phyloP scores from a whole-genome alignment of 2,113 vertebrate species.

The Malurus cyaneus region DNA sequence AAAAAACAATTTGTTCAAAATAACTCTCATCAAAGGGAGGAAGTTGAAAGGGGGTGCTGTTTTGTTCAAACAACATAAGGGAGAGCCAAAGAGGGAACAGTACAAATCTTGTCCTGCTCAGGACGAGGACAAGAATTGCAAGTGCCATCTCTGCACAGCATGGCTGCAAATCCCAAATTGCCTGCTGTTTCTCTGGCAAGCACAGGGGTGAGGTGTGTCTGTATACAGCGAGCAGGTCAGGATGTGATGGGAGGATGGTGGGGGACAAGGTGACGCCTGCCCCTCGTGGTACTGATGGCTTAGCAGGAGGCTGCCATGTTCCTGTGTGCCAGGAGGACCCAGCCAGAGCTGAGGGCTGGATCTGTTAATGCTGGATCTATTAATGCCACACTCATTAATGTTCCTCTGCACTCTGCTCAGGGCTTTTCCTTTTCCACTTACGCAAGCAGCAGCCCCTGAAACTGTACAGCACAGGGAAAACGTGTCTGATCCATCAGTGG shows the following conservation, averaged over 20 bases:
- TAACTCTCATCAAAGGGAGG: neutral
- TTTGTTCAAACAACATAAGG: neutral
- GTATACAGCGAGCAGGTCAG: accelerated
- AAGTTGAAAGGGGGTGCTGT: neutral
- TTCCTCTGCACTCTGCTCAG: neutral
- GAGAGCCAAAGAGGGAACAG: neutral
- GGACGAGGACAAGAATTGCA: neutral
- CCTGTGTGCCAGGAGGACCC: neutral
- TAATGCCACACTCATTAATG: neutral
- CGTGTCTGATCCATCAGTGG: neutral
- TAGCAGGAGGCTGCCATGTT: neutral
- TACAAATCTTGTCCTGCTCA: neutral
- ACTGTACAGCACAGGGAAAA: neutral
- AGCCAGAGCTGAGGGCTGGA: neutral
- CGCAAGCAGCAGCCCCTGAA: neutral
- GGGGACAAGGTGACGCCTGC: neutral
- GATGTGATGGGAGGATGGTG: neutral
- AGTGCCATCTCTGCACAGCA: accelerated
- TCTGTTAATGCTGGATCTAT: neutral
- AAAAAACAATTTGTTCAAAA: neutral
- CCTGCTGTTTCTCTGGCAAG: neutral
- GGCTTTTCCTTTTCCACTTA: neutral
- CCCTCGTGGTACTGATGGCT: neutral
- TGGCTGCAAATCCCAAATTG: neutral
- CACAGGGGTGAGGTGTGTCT: neutral